Evolutionary conservation across 1,140 invertebrate genomes (phyloP).

Genomic region (Augochlora pura): DNA sequence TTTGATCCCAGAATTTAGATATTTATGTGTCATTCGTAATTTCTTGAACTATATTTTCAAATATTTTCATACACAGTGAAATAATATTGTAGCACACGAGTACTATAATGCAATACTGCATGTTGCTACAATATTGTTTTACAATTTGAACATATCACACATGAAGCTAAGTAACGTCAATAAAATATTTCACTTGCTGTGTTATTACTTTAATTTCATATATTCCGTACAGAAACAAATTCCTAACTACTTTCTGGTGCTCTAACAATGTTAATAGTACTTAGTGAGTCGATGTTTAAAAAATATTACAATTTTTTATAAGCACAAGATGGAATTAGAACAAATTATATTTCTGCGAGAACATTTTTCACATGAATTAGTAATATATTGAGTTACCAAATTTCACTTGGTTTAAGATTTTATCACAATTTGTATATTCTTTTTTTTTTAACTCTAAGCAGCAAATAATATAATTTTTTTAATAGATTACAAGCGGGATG

Average conservation of each 20-base stretch:
- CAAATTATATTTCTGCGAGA: slow-evolving; percentile 42
- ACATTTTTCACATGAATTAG: slow-evolving; percentile 45
- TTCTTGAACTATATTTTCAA: neutral
- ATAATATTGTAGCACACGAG: neutral
- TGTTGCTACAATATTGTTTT: neutral
- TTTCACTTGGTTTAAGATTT: slow-evolving; percentile 36
- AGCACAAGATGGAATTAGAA: slow-evolving; percentile 58
- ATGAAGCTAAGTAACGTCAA: neutral
- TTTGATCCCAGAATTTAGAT: neutral
- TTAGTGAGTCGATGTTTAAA: neutral
- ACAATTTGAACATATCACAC: neutral
- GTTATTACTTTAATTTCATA: neutral
- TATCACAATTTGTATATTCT: slow-evolving; percentile 21
- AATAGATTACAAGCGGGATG: slow-evolving; percentile 74
- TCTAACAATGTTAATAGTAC: neutral
- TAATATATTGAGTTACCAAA: slow-evolving; percentile 45
- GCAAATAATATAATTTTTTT: slow-evolving; percentile 71
- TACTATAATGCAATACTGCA: neutral
- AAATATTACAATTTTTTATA: neutral
- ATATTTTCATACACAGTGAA: neutral
- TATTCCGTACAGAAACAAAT: neutral
- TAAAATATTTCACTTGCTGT: neutral
- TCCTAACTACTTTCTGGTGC: neutral
- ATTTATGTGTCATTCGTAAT: neutral
- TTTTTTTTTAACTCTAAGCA: neutral